phyloP scores from a whole-genome alignment of 2,113 vertebrate genomes.

The Ageneiosus marmoratus region DNA sequence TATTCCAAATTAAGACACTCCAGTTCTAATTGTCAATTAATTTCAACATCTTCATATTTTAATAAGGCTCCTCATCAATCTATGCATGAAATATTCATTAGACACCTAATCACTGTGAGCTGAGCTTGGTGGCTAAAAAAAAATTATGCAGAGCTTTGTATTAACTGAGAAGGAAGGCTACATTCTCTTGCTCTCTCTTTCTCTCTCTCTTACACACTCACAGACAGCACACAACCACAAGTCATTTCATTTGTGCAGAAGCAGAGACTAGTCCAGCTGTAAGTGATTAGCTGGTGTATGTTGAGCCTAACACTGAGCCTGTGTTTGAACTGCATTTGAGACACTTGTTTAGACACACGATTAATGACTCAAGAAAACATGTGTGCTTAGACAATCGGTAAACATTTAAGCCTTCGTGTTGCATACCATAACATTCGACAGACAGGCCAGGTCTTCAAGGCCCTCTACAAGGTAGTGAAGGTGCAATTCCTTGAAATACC shows the following conservation, averaged over 20 bases:
- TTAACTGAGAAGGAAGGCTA: slow-evolving; percentile 31
- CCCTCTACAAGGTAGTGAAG: slow-evolving; percentile 16
- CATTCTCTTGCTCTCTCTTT: not conserved
- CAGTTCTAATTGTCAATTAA: slow-evolving; percentile 83
- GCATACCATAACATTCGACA: slow-evolving; percentile 9
- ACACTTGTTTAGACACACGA: slow-evolving; percentile 35
- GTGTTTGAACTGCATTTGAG: slow-evolving; percentile 40
- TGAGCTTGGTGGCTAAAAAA: slow-evolving; percentile 34
- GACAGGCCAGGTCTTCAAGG: slow-evolving; percentile 6
- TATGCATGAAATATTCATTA: slow-evolving; percentile 83
- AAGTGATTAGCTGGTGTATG: slow-evolving; percentile 23
- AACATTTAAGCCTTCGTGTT: slow-evolving; percentile 27
- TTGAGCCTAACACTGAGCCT: slow-evolving; percentile 22
- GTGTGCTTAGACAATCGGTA: slow-evolving; percentile 35
- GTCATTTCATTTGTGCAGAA: slow-evolving; percentile 24
- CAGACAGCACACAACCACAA: not conserved
- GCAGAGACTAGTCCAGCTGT: slow-evolving; percentile 18
- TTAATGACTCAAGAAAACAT: slow-evolving; percentile 33
- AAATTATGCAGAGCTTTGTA: slow-evolving; percentile 34
- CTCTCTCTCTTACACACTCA: not conserved
- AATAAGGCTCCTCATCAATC: slow-evolving; percentile 81
- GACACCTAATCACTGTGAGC: slow-evolving; percentile 69
- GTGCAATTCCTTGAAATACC: slow-evolving; percentile 57
- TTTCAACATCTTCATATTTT: slow-evolving; percentile 85
- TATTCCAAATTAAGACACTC: slow-evolving; percentile 81